Evolutionary conservation across 2,888 invertebrate species (phyloP), one percentile per base, ranked within the genome.

Genomic region (Drosophila maculinotata): DNA sequence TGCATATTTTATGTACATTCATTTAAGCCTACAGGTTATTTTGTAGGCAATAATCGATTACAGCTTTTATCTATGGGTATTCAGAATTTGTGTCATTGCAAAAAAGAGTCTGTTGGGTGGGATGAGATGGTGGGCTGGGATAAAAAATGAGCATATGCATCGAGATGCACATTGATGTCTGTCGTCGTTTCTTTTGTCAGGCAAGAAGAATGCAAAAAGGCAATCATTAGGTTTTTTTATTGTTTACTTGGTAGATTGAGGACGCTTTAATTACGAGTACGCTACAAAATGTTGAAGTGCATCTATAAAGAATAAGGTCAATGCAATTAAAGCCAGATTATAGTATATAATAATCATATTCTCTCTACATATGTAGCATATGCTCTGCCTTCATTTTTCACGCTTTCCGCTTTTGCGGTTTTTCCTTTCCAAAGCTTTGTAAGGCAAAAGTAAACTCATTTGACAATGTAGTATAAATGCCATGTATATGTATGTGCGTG

Each of bases 201-300:
- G 28, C 31, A 28, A 26, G 26, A 4, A 48, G 28, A 44, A 52
- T 39, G 30, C n/a, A 42, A 52, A 12, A 41, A 33, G 30, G 12
- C 28, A 20, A 38, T 73, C 79, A 73, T 80, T 69, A 73, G 45
- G 60, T 68, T 47, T 14, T 31, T 17, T 56, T 57, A 20, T 68
- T 79, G 59, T 54, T 48, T 72, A 44, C 26, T 17, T 49, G 25
- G 5, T 17, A 53, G 36, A 79, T 66, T 79, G 54, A 66, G 66
- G 76, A 58, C 31, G 23, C 25, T 33, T 52, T 17, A 47, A 26
- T 60, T 45, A 35, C 17, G 39, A 39, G 4, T 10, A 6, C 44
- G 17, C 45, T 20, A 20, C 30, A 48, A 6, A 20, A 42, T 30
- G 17, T 14, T 31, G 20, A 2, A 12, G 2, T 25, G 2, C 10